Evolutionary conservation across 1,140 invertebrate genomes (phyloP), one percentile per base, ranked within the genome.

Genomic region (Dinoponera quadriceps): DNA sequence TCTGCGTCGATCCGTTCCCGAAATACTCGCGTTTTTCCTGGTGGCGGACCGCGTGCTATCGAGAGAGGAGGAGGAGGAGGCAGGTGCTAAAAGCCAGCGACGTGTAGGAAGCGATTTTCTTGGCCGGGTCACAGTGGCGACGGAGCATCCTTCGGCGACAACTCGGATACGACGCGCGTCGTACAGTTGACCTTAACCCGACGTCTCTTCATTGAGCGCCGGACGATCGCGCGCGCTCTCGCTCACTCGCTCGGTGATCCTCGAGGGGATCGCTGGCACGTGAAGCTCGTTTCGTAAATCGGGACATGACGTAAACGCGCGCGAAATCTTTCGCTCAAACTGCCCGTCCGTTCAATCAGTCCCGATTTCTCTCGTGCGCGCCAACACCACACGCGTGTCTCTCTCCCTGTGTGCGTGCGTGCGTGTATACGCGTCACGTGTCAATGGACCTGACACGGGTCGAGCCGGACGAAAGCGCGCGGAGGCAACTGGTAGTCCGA

Each of bases 121-220:
- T 82, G 63, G 85, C 59, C 22, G 16, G 20, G 5, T 71, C 48
- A 49, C 44, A 33, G 44, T 25, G 59, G 14, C 54, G 22, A 16
- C n/a, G 62, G 51, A 57, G 29, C 7, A 29, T 27, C 48, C 73
- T 49, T 20, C 62, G 72, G 48, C 72, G 60, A 48, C 84, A 57
- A 20, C 54, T 63, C 63, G 57, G 63, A 44, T 51, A 20, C 49
- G n/a, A 4, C n/a, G 73, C 29, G 60, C 57, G 38, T 72, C 72
- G 86, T 38, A 82, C 49, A 27, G 25, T 49, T 48, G 87, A 88
- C 87, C 87, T 88, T 88, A 88, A 88, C 87, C 86, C 87, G 74
- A 68, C 51, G 85, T 72, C 60, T 60, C 74, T 75, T 88, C 85
- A 84, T 84, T 87, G 74, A 87, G 54, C 74, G 65, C 4, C 14